Evolutionary conservation across 1,140 invertebrate genomes (phyloP).

Genomic region (Pectinophora gossypiella): DNA sequence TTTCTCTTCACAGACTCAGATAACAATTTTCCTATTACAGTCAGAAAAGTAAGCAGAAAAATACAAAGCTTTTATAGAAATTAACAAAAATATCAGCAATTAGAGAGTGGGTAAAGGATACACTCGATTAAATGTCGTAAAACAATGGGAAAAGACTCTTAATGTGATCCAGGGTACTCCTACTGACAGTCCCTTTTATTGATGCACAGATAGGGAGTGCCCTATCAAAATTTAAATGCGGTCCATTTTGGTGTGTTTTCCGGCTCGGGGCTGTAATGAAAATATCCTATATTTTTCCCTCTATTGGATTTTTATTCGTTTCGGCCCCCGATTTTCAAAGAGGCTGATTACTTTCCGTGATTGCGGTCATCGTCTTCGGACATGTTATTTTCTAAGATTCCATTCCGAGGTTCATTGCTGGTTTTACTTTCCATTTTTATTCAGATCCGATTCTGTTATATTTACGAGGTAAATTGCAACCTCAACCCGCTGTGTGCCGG

Average conservation of each 20-base stretch:
- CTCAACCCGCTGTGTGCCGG: slow-evolving; percentile 3
- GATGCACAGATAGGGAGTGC: slow-evolving; percentile 32
- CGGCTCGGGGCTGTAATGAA: slow-evolving; percentile 25
- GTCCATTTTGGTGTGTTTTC: slow-evolving; percentile 27
- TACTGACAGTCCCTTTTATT: slow-evolving; percentile 32
- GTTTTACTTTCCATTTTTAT: too few species aligned
- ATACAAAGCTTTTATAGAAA: slow-evolving; percentile 11
- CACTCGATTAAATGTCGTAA: slow-evolving; percentile 33
- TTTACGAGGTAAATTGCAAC: slow-evolving; percentile 2
- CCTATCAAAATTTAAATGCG: slow-evolving; percentile 43
- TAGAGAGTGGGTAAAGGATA: slow-evolving; percentile 16
- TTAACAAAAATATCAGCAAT: slow-evolving; percentile 21
- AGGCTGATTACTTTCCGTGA: slow-evolving; percentile 10
- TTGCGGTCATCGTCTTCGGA: too few species aligned
- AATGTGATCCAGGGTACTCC: slow-evolving; percentile 27
- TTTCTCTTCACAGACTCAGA: too few species aligned
- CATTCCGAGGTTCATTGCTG: too few species aligned
- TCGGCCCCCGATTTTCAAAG: slow-evolving; percentile 13
- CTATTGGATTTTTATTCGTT: slow-evolving; percentile 24
- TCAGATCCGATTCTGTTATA: background rate
- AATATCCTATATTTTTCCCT: slow-evolving; percentile 31
- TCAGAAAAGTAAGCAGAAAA: too few species aligned
- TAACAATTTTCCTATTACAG: too few species aligned
- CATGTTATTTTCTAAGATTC: too few species aligned
- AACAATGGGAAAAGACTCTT: slow-evolving; percentile 36